These are phyloP conservation scores for Perca schrenkii DNA, from an alignment of 2,113 vertebrate species.

Conservation along the genomic window DNA sequence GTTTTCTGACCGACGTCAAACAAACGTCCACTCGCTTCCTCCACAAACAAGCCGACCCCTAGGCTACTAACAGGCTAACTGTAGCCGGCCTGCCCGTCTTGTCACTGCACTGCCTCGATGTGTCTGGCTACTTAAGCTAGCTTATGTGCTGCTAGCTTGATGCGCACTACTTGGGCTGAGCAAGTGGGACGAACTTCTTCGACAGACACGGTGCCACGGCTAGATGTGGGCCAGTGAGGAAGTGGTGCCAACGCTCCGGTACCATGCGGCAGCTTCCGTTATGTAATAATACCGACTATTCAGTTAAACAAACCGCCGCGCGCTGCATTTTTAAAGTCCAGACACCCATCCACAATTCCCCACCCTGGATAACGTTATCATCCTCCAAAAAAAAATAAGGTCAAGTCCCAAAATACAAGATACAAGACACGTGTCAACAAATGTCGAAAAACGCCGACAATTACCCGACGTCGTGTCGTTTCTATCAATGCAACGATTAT, in stretches of 20 bases:
- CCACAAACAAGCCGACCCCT: not conserved
- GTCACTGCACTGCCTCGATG: conserved; percentile 12
- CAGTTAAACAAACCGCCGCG: not conserved
- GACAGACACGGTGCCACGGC: conserved; percentile 15
- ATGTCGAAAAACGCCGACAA: conserved; percentile 19
- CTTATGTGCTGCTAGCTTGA: conserved; percentile 55
- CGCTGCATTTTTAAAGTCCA: not conserved
- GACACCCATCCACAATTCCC: conserved; percentile 16
- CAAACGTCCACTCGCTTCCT: not conserved
- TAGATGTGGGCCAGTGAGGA: conserved; percentile 35
- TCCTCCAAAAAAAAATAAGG: conserved; percentile 64
- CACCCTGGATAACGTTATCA: conserved; percentile 7
- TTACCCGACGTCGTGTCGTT: not conserved
- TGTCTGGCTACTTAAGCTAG: conserved; percentile 57
- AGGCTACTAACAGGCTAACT: conserved; percentile 47
- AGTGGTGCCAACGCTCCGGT: conserved; percentile 8
- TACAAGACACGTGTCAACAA: conserved; percentile 69
- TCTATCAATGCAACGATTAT: fast-evolving
- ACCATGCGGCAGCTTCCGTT: not conserved
- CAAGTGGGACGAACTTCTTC: conserved; percentile 53
- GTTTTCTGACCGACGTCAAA: not conserved
- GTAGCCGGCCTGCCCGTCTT: conserved; percentile 55
- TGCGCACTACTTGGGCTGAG: conserved; percentile 57
- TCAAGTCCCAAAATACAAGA: conserved; percentile 59
- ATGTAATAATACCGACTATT: not conserved